phyloP scores from a whole-genome alignment of 2,113 vertebrate species.

The Corvus hawaiiensis region DNA sequence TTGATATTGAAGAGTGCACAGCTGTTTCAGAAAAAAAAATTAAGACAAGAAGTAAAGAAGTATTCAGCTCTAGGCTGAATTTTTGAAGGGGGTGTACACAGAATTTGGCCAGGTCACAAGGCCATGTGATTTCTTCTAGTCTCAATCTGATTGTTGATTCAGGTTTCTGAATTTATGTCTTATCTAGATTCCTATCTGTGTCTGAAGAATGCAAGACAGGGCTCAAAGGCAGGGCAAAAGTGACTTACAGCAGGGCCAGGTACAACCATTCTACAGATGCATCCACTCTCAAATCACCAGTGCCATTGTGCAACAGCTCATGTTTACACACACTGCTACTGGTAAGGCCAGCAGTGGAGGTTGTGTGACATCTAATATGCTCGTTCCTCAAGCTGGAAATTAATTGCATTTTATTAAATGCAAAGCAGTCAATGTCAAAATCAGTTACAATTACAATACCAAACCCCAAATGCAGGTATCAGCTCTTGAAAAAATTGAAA shows the following conservation, averaged over 20 bases:
- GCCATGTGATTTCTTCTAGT: not conserved
- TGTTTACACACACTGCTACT: not conserved
- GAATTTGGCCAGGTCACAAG: not conserved
- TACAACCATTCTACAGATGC: not conserved
- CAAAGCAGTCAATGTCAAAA: not conserved
- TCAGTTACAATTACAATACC: not conserved
- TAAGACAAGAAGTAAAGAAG: not conserved
- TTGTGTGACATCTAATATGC: not conserved
- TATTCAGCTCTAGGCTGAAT: not conserved
- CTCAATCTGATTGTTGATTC: not conserved
- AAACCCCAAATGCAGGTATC: not conserved
- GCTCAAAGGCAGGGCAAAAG: not conserved
- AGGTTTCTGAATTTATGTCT: not conserved
- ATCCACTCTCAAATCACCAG: not conserved
- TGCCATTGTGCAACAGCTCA: not conserved
- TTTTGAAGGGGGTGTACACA: not conserved
- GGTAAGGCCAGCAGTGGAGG: not conserved
- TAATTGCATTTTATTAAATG: not conserved
- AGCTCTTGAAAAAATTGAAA: not conserved
- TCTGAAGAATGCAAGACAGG: not conserved
- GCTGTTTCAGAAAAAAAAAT: not conserved
- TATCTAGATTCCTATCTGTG: not conserved
- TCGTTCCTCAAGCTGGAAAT: not conserved
- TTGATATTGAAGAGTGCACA: not conserved
- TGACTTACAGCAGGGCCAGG: not conserved